Evolutionary conservation across 2,113 vertebrate genomes (phyloP).

Genomic region (Oplegnathus fasciatus): DNA sequence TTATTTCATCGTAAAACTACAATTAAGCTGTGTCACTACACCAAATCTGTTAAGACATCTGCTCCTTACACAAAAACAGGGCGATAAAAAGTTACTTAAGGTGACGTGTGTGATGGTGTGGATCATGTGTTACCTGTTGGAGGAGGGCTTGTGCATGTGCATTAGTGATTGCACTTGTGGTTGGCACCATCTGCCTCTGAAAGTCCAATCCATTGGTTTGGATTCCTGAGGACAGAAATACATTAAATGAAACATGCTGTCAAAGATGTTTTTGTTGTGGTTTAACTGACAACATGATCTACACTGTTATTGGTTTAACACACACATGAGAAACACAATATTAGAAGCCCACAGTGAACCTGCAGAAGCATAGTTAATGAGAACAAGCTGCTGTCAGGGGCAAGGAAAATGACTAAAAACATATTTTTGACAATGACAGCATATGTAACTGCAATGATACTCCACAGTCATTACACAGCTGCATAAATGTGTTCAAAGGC

Average conservation of each 20-base stretch:
- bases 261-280: constrained; percentile 19
- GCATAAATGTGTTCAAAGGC: neutral
- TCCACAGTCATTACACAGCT: neutral
- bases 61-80: neutral
- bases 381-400: constrained; percentile 6
- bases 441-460: neutral
- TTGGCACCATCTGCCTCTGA: constrained; percentile 94
- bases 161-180: constrained; percentile 94
- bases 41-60: neutral
- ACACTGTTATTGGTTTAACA: neutral
- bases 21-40: neutral
- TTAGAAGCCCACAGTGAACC: neutral
- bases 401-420: constrained; percentile 7
- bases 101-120: neutral
- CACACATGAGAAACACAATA: constrained; percentile 4
- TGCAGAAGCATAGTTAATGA: neutral
- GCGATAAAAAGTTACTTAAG: neutral
- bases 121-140: constrained; percentile 91
- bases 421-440: constrained; percentile 8
- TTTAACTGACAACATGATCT: no score
- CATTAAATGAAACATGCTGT: constrained; percentile 13
- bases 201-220: constrained; percentile 99
- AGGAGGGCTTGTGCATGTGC: constrained; percentile 98
- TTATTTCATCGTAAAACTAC: constrained; percentile 18
- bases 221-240: constrained; percentile 87